Evolutionary conservation across 2,888 invertebrate genomes (phyloP), one percentile per base, ranked within the genome.

Genomic region (Fissipunctia ypsillon): DNA sequence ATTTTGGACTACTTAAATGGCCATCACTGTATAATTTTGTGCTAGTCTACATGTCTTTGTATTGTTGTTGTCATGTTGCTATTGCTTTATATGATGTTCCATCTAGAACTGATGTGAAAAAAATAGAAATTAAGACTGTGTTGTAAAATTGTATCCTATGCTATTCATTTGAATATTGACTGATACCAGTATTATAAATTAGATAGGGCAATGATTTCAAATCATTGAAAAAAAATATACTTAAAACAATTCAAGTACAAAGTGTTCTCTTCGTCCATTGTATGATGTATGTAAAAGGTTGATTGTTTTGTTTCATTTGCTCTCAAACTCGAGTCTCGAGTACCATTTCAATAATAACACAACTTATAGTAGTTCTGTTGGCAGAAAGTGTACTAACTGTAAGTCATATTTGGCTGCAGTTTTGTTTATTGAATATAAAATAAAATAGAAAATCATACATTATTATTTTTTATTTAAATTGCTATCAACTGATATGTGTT

Each of bases 401-500:
- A 45, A 38, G 78, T 61, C 76, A 70, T 70, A 61, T 77, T 77
- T 77, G 76, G 70, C 76, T 0, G 12, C 45, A 65, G 52, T 68
- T 48, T 66, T 45, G 35, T 38, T 66, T 72, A 64, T 76, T 52
- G 10, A 76, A 35, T 61, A 54, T 35, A 61, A 73, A 78, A 45
- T 52, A 73, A 65, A 78, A 6, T 14, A 14, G 22, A 35, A 63
- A 63, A 66, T 35, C 31, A 14, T 12, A 22, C 45, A 52, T 31
- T 6, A 57, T 7, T 4, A 4, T 14, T 28, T 67, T 76, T 78
- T 78, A 68, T 69, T 91, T 91, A 95, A 75, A 94, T 85, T 52
- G 93, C 91, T 83, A 96, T 91, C 60, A 96, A 88, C 94, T 98
- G 97, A 89, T 98, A 98, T 67, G 97, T 95, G 89, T 97, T 97